Conservation (phyloP, 2,797 vertebrate genomes). For the Paratrypauchen microcephalus region DNA sequence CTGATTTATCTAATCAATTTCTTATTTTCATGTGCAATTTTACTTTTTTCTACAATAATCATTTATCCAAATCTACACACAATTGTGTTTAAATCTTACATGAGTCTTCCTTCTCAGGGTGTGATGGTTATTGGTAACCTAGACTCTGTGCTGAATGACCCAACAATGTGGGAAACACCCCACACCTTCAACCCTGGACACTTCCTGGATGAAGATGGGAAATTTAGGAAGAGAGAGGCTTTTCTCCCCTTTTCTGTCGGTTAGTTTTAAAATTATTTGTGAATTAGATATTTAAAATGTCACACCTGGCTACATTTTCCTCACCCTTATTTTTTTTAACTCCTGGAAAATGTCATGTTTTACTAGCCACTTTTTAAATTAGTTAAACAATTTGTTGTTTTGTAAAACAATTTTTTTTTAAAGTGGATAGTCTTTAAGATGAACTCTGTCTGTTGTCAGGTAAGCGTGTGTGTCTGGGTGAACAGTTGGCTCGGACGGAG, state of each 20-base stretch:
- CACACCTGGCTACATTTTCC: no score
- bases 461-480: conserved; percentile 77
- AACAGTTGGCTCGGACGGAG: conserved; percentile 77
- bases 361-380: no score
- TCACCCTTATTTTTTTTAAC: no score
- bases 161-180: conserved; percentile 62
- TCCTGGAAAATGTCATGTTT: no score
- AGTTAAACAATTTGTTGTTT: no score
- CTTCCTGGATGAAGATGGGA: conserved; percentile 60
- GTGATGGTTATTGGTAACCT: conserved; percentile 41
- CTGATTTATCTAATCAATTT: neutral
- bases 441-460: conserved; percentile 57
- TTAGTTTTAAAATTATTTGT: conserved; percentile 37
- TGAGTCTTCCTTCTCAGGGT: conserved; percentile 36
- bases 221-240: conserved; percentile 67
- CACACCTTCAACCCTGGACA: conserved; percentile 64
- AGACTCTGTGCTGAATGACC: conserved; percentile 51
- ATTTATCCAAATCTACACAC: neutral
- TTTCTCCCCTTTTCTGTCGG: conserved; percentile 80
- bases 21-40: neutral
- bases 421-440: no score
- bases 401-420: no score
- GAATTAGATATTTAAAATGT: no score
- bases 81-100: neutral
- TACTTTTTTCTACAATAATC: neutral